Evolutionary conservation across 2,888 invertebrate species (phyloP).

Genomic region (Megalurothrips usitatus): DNA sequence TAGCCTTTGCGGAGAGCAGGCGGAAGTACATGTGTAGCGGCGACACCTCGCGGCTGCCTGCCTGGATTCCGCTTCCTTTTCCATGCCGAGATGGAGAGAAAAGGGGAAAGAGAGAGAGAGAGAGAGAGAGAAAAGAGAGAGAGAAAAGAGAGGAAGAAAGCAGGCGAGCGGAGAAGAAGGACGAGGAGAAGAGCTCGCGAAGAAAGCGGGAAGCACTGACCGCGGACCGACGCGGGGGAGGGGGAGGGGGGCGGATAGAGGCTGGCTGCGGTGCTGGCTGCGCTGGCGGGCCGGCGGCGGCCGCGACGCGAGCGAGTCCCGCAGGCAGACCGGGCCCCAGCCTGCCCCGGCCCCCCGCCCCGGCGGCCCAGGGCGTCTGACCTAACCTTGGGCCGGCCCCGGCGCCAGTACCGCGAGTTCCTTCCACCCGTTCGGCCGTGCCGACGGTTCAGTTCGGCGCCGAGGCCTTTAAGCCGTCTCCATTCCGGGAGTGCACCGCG

Average conservation of each 20-base stretch:
- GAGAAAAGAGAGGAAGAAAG: not conserved
- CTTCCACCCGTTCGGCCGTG: not conserved
- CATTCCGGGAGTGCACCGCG: not conserved
- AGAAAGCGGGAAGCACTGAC: not conserved
- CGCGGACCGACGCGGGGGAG: not conserved
- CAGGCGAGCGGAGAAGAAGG: not conserved
- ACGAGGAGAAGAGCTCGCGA: not conserved
- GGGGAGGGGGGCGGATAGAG: not conserved
- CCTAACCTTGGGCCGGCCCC: constrained; percentile 7
- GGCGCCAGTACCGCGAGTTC: not conserved
- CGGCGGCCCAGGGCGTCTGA: not conserved
- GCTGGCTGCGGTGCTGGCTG: not conserved
- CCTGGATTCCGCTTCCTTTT: no score
- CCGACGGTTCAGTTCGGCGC: not conserved
- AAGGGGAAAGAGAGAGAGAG: not conserved
- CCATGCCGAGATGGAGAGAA: not conserved
- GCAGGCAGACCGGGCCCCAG: no score
- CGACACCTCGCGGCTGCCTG: no score
- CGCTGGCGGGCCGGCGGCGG: not conserved
- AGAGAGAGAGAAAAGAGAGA: not conserved
- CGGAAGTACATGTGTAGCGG: no score
- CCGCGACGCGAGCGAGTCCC: no score
- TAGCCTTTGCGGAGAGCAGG: no score
- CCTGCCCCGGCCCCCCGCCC: no score
- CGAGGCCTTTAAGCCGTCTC: not conserved